Base-by-base conservation (phyloP, 2,888 invertebrate species). In the Meghimatium bilineatum region DNA sequence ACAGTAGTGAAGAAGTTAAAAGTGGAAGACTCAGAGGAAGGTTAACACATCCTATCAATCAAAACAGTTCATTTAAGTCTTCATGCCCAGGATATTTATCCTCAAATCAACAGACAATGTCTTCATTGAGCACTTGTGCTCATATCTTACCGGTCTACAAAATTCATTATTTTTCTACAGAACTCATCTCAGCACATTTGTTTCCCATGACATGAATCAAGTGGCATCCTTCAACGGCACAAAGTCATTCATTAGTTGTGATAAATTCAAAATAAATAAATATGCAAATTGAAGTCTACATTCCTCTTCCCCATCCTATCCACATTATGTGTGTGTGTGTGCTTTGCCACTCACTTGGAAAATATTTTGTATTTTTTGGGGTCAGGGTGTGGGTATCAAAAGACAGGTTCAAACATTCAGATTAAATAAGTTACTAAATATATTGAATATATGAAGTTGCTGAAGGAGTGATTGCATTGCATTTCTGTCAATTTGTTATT, bases 1-100 rank as follows among this genome's bases (percentile, higher is more conserved):
- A 66, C 84, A 69, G 75, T 80, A 17, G 84, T 84, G 69, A 84
- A 84, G n/a, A 84, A 84, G 34, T 38, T 84, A 56, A 84, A 84
- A 44, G 84, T 84, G 38, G 84, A 84, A 26, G 84, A 84, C 38
- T 52, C 69, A 29, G 83, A 72, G 79, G 74, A 74, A 52, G 74
- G 52, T 20, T 74, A 74, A 74, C 29, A 32, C 34, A 74, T 29
- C 32, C 23, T 29, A 44, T n/a, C 49, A 49, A 49, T 38, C 29
- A 49, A 74, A 52, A 74, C 32, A 52, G 52, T 32, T 29, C 17
- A 29, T 29, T 74, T 38, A 67, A 20, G 71, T 71, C 44, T 49
- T 74, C 49, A 52, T 74, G 52, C 32, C 74, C 49, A n/a, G 32
- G 52, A 49, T 17, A 29, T 38, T 44, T 72, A 44, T 44, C n/a